Percentiles rank a stretch among this genome's conserved stretches.
phyloP scores from a whole-genome alignment of 2,888 invertebrate genomes.

The Tridacna gigas region DNA sequence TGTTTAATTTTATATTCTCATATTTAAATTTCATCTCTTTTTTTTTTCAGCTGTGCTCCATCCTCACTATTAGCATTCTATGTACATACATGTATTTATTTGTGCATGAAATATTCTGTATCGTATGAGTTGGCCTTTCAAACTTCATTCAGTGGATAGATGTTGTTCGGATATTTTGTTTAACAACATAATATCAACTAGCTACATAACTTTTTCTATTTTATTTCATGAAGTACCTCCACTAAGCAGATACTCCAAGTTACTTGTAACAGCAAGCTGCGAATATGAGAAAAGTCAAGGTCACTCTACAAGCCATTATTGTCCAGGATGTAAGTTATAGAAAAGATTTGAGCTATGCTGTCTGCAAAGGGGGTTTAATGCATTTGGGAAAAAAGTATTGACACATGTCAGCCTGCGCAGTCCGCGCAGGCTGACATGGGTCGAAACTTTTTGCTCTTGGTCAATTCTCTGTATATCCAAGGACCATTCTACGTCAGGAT shows the following conservation, averaged over 20 bases:
- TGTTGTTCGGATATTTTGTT: neutral
- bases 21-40: too few relatives aligned
- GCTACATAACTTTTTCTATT: neutral
- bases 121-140: neutral
- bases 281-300: conserved; percentile 30
- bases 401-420: too few relatives aligned
- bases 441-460: too few relatives aligned
- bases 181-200: neutral
- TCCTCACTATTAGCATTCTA: neutral
- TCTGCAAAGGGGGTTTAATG: too few relatives aligned
- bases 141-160: neutral
- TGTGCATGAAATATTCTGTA: neutral
- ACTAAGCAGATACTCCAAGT: conserved; percentile 28
- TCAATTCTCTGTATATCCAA: too few relatives aligned
- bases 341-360: neutral
- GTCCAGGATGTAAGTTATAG: conserved; percentile 54
- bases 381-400: too few relatives aligned
- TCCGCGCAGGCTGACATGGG: too few relatives aligned
- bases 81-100: neutral
- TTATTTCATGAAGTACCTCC: conserved; percentile 23
- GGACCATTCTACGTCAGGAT: too few relatives aligned
- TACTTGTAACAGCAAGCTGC: conserved; percentile 42
- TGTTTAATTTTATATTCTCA: too few relatives aligned
- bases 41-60: too few relatives aligned
- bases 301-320: conserved; percentile 19